Evolutionary conservation across 1,140 invertebrate species (phyloP).

Genomic region (Hypothenemus hampei): DNA sequence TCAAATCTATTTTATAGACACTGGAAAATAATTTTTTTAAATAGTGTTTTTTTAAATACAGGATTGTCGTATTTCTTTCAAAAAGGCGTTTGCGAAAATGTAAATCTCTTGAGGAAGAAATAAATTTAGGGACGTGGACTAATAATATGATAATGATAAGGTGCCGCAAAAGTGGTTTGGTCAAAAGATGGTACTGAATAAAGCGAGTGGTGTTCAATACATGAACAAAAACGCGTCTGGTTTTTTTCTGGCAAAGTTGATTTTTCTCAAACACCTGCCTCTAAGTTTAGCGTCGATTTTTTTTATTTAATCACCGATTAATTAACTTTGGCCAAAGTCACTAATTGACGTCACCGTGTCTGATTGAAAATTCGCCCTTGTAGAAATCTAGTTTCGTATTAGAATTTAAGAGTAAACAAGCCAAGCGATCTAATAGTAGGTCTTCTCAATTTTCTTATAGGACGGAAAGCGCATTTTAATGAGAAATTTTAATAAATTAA

Average conservation of each 20-base stretch:
- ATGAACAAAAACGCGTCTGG: slow-evolving; percentile 16
- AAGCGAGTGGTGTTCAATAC: slow-evolving; percentile 13
- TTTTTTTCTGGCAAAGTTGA: slow-evolving; percentile 17
- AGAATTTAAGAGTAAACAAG: slow-evolving; percentile 18
- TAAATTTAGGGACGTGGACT: not conserved
- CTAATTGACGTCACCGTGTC: not conserved
- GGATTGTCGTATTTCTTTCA: no score
- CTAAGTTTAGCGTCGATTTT: slow-evolving; percentile 12
- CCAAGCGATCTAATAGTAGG: slow-evolving; percentile 20
- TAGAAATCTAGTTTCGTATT: slow-evolving; percentile 1
- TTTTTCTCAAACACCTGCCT: slow-evolving; percentile 20
- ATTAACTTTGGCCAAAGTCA: slow-evolving; percentile 7
- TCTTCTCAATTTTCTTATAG: slow-evolving; percentile 20
- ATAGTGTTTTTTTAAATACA: no score
- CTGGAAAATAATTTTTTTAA: no score
- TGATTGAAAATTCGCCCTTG: not conserved
- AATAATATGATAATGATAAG: slow-evolving; percentile 8
- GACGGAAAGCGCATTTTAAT: slow-evolving; percentile 22
- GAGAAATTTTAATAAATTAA: slow-evolving; percentile 19
- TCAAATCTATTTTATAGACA: no score
- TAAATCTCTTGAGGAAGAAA: no score
- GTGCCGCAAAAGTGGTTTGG: slow-evolving; percentile 14
- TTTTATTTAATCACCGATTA: slow-evolving; percentile 6
- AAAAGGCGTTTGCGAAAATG: no score
- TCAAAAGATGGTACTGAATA: slow-evolving; percentile 14